Conservation (phyloP, 1,140 invertebrate species). For the Nylanderia fulva region DNA sequence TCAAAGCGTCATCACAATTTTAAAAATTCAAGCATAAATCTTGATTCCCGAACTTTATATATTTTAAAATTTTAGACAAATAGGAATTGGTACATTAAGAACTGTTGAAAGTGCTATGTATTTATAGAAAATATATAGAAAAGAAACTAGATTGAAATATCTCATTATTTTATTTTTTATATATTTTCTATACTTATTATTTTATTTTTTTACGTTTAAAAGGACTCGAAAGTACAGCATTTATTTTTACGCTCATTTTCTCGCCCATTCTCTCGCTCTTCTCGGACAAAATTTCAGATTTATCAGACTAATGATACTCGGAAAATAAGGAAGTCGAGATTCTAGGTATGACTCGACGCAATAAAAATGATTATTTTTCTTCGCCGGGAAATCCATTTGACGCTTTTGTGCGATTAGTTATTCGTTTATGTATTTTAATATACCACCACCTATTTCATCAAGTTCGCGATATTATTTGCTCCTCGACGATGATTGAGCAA, state of each 20-base stretch:
- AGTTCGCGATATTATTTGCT: neutral
- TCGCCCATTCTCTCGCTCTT: neutral
- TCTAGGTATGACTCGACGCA: neutral
- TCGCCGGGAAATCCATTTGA: too few relatives aligned
- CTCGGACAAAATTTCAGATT: neutral
- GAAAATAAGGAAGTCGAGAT: neutral
- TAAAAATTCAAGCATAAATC: neutral
- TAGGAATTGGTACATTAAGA: neutral
- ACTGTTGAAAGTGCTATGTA: neutral
- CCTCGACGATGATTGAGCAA: slow-evolving; percentile 1
- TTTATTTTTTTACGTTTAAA: too few relatives aligned
- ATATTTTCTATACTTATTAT: too few relatives aligned
- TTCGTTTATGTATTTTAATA: slow-evolving; percentile 46
- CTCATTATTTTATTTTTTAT: too few relatives aligned
- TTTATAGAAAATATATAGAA: neutral
- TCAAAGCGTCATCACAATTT: neutral
- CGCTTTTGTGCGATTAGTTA: neutral
- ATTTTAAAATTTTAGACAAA: neutral
- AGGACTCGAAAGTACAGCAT: neutral
- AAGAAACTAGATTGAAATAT: neutral
- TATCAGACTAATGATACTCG: neutral
- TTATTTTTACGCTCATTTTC: too few relatives aligned
- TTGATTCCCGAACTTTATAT: neutral
- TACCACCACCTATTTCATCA: neutral
- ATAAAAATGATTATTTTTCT: slow-evolving; percentile 6